Conservation (phyloP, 2,888 invertebrate species). For the Spisula subtruncata region DNA sequence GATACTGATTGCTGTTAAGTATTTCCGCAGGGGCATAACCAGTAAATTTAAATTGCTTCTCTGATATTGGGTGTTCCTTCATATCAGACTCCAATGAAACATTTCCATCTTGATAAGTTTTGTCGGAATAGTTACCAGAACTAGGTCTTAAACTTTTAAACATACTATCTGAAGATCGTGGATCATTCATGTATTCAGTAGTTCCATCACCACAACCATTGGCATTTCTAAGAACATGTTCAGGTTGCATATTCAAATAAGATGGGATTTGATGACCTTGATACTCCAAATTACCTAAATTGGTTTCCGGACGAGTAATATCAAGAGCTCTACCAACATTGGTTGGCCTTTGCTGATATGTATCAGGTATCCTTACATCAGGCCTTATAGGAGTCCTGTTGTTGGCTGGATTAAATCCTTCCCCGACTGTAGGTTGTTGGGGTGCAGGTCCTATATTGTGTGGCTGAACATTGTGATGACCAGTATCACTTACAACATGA, state of each 20-base stretch:
- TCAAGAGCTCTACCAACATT: background rate
- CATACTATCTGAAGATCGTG: background rate
- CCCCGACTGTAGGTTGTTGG: too few relatives aligned
- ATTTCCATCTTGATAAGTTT: background rate
- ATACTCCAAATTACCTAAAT: background rate
- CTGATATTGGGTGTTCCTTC: background rate
- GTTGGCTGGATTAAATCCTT: too few relatives aligned
- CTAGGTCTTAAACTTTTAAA: background rate
- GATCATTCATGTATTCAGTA: background rate
- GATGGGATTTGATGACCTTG: background rate
- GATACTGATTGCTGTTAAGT: background rate
- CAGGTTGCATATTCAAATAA: background rate
- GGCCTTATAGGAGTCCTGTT: too few relatives aligned
- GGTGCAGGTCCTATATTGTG: too few relatives aligned
- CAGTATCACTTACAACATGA: background rate
- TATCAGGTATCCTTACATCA: background rate
- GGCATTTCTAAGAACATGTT: background rate
- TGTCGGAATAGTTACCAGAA: background rate
- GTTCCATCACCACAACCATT: background rate
- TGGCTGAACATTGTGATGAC: background rate
- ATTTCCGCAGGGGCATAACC: constrained; percentile 10
- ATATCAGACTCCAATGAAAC: background rate
- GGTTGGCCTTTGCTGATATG: background rate
- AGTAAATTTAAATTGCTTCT: background rate
- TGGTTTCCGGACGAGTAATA: background rate